phyloP scores from a whole-genome alignment of 1,140 invertebrate species.

The Drosophila pectinifera region DNA sequence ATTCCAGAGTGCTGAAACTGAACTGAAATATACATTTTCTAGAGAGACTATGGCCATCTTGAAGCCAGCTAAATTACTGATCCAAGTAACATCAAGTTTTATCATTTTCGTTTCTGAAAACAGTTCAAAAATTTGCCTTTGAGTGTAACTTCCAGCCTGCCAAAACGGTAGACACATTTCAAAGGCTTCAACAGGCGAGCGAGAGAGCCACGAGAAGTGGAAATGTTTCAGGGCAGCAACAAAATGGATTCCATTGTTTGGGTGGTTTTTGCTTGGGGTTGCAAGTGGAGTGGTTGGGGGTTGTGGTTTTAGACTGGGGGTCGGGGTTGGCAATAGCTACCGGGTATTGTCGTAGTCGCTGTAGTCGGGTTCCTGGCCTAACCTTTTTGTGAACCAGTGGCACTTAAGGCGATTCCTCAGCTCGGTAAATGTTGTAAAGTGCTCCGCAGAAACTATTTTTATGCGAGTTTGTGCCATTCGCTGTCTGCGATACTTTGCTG shows the following conservation, averaged over 20 bases:
- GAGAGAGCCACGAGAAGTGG: slow-evolving; percentile 35
- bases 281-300: slow-evolving; percentile 10
- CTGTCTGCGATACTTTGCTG: slow-evolving; percentile 13
- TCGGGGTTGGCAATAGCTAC: slow-evolving; percentile 1
- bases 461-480: slow-evolving; percentile 15
- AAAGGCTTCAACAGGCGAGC: slow-evolving; percentile 51
- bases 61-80: background rate
- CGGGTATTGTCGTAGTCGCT: slow-evolving; percentile 10
- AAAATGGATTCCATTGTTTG: slow-evolving; percentile 57
- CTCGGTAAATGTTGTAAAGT: slow-evolving; percentile 41
- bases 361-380: slow-evolving; percentile 21
- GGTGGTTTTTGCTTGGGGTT: slow-evolving; percentile 39
- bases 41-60: background rate
- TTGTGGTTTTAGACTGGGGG: slow-evolving; percentile 20
- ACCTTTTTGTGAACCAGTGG: slow-evolving; percentile 51
- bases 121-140: background rate
- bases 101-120: background rate
- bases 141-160: background rate
- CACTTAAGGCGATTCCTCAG: slow-evolving; percentile 39
- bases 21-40: background rate
- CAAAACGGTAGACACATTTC: slow-evolving; percentile 48
- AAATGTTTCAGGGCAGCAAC: slow-evolving; percentile 53
- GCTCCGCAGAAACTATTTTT: slow-evolving; percentile 51
- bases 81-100: background rate
- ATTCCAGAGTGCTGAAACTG: background rate